Evolutionary conservation across 2,888 invertebrate species (phyloP).

Genomic region (Dioctria rufipes): DNA sequence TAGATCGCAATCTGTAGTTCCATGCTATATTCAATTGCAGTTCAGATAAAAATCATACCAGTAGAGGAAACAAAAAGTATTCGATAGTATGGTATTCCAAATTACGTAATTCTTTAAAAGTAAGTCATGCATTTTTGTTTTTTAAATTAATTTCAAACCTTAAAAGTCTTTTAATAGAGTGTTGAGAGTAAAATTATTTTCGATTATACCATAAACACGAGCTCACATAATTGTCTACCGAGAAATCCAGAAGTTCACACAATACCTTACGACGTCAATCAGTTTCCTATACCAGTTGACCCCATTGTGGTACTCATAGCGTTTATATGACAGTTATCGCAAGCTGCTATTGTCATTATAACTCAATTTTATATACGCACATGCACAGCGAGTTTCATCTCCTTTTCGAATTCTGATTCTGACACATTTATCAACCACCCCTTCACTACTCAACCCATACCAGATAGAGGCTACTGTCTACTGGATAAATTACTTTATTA

Average conservation of each 20-base stretch:
- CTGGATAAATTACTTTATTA: conserved; percentile 58
- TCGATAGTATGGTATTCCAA: too few species aligned
- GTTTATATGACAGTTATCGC: conserved; percentile 54
- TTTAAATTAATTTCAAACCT: too few species aligned
- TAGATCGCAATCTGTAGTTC: too few species aligned
- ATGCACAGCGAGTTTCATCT: conserved; percentile 42
- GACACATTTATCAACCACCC: conserved; percentile 53
- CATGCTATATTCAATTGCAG: too few species aligned
- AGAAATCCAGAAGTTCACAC: conserved; percentile 2
- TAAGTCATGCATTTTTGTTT: too few species aligned
- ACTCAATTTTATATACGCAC: conserved; percentile 45
- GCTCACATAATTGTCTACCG: too few species aligned
- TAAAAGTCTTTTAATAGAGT: too few species aligned
- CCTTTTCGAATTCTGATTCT: conserved; percentile 36
- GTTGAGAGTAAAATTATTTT: too few species aligned
- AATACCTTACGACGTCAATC: conserved; percentile 45
- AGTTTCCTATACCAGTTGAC: conserved; percentile 10
- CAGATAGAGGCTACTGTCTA: conserved; percentile 7
- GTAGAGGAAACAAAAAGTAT: too few species aligned
- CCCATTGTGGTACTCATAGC: conserved; percentile 40
- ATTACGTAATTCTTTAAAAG: too few species aligned
- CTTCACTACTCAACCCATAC: conserved; percentile 15
- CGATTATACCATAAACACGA: too few species aligned
- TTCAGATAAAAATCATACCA: too few species aligned
- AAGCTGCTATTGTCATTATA: conserved; percentile 55